Percentiles rank a stretch among this genome's conserved stretches.
phyloP scores from a whole-genome alignment of 2,113 vertebrate genomes.

The Brienomyrus brachyistius region DNA sequence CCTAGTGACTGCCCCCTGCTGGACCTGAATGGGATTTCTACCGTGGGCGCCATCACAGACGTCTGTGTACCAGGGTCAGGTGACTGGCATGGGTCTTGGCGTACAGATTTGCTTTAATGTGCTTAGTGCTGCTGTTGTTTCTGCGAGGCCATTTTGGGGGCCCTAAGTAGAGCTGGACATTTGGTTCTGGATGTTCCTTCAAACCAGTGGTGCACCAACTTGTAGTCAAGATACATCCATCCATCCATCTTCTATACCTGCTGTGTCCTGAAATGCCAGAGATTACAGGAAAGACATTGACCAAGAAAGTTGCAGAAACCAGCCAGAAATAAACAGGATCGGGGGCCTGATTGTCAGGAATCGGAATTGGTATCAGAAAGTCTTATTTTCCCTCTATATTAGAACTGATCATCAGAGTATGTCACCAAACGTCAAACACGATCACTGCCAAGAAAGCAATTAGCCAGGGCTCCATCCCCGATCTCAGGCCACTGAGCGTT shows the following conservation, averaged over 20 bases:
- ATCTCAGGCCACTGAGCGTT: neutral
- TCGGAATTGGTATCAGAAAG: neutral
- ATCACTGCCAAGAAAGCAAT: neutral
- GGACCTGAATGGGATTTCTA: neutral
- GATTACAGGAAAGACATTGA: neutral
- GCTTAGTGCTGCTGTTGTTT: neutral
- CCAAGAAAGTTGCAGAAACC: neutral
- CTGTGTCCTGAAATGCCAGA: neutral
- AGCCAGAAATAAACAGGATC: neutral
- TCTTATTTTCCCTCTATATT: neutral
- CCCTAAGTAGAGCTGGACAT: neutral
- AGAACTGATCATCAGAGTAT: neutral
- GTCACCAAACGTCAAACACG: neutral
- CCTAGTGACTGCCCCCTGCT: neutral
- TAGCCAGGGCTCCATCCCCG: neutral
- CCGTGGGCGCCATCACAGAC: neutral
- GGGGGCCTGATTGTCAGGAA: neutral
- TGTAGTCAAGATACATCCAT: neutral
- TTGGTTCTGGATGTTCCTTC: neutral
- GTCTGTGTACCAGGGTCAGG: neutral
- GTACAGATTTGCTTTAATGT: neutral
- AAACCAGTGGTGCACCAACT: neutral
- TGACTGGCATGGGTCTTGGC: neutral
- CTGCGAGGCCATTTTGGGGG: neutral
- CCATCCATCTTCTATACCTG: neutral